Evolutionary conservation across 2,113 vertebrate genomes (phyloP).

Genomic region (Ciconia boyciana): DNA sequence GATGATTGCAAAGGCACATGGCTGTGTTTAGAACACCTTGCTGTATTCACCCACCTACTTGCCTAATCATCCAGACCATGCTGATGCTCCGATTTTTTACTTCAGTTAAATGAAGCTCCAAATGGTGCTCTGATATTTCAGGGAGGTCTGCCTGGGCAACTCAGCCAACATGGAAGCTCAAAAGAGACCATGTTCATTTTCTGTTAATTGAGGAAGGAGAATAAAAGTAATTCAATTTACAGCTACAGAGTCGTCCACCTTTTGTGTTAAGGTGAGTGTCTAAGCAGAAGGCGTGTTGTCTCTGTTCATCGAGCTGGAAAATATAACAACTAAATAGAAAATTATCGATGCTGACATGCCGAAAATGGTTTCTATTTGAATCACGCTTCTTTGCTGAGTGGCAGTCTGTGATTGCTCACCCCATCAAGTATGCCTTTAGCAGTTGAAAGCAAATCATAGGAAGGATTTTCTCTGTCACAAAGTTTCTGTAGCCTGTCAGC

Average conservation of each 20-base stretch:
- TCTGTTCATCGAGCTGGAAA: slow-evolving; percentile 11
- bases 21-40: neutral
- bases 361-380: neutral
- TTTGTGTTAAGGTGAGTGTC: neutral
- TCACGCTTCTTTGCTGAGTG: neutral
- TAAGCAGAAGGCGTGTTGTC: neutral
- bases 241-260: neutral
- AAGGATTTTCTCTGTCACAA: neutral
- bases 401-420: neutral
- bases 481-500: neutral
- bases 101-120: neutral
- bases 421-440: neutral
- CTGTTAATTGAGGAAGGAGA: neutral
- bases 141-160: neutral
- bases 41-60: neutral
- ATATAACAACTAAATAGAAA: neutral
- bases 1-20: neutral
- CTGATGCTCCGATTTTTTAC: neutral
- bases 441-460: neutral
- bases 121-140: neutral
- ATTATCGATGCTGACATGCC: neutral
- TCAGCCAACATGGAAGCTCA: neutral
- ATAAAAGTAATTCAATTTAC: neutral
- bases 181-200: neutral
- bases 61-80: neutral